Base-by-base conservation (phyloP, 2,888 invertebrate genomes). In the Papilio elwesi region DNA sequence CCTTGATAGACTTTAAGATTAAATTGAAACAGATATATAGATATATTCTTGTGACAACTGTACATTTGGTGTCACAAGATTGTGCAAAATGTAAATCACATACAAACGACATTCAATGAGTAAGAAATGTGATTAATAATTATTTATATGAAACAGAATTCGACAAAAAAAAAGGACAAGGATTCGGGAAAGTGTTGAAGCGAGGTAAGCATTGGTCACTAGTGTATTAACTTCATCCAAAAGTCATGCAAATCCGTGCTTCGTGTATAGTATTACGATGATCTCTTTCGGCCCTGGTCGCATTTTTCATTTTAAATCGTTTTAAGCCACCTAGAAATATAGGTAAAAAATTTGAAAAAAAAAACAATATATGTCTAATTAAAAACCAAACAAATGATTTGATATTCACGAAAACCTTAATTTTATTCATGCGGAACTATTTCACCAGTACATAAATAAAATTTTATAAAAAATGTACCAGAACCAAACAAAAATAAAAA, bases 221-320 rank as follows among this genome's bases (percentile, higher is more conserved):
- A 76, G 74, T 77, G 78, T 78, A 75, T 76, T 71, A 76, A 77
- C 74, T 71, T 73, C 62, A 63, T 69, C 63, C 52, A 69, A 57
- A 78, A 78, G 81, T 70, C 89, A 90, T 91, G 90, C 90, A 82
- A 83, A 82, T 86, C 84, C 83, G 89, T 90, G 90, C 87, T 78
- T 78, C 83, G 85, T 87, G 87, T 83, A 77, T 78, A 81, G 86
- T 88, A 86, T 86, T 82, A 82, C 83, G 85, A 83, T 89, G 83
- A 89, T 92, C 92, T 93, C 93, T 93, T 93, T 93, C 93, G 92
- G 92, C 93, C 93, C 93, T 93, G 93, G 92, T 93, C 82, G 83
- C 90, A 90, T 91, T 91, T 92, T 91, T 85, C 86, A 81, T 80
- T 49, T 38, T 53, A 52, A 16, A 65, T 80, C 78, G 80, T 81